A percentile compares a stretch with the other conserved stretches of the same genome.
Conservation (phyloP, 2,888 invertebrate genomes). For the Imbricaverruca yamaguchii region DNA sequence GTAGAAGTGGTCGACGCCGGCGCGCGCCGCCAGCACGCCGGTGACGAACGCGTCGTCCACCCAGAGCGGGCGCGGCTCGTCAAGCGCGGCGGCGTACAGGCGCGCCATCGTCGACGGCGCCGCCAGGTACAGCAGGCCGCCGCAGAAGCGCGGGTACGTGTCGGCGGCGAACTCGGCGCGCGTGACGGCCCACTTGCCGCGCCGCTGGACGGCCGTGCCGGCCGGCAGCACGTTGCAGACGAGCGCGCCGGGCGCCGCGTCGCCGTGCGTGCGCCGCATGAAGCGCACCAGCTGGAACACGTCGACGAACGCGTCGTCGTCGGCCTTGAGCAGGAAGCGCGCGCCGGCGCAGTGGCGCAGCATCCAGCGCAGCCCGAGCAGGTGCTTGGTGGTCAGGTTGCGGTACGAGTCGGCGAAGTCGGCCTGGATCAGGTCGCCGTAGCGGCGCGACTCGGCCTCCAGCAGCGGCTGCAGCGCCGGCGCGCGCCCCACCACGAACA, state of each 20-base stretch:
- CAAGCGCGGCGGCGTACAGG: slow-evolving; percentile 39
- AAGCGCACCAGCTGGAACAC: slow-evolving; percentile 26
- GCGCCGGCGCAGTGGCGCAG: slow-evolving; percentile 30
- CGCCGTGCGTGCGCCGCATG: slow-evolving; percentile 27
- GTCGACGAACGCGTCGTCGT: slow-evolving; percentile 37
- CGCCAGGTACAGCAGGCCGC: slow-evolving; percentile 37
- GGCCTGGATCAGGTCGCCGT: slow-evolving; percentile 35
- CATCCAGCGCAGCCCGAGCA: slow-evolving; percentile 34
- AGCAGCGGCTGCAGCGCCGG: not conserved
- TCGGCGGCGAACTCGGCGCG: slow-evolving; percentile 36
- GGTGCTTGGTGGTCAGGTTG: slow-evolving; percentile 35
- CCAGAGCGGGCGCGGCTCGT: slow-evolving; percentile 44
- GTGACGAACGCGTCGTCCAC: slow-evolving; percentile 49
- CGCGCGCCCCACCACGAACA: not conserved
- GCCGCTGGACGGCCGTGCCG: slow-evolving; percentile 34
- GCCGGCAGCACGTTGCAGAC: slow-evolving; percentile 30
- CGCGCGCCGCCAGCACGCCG: slow-evolving; percentile 37
- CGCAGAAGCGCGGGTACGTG: slow-evolving; percentile 38
- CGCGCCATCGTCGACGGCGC: slow-evolving; percentile 35
- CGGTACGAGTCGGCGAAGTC: slow-evolving; percentile 35
- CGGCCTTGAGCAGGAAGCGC: slow-evolving; percentile 34
- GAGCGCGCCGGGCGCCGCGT: slow-evolving; percentile 24
- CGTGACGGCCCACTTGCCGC: slow-evolving; percentile 37
- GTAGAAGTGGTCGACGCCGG: slow-evolving; percentile 28
- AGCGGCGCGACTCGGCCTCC: not conserved